Percentiles rank a stretch among this genome's conserved stretches.
Conservation (phyloP, 2,797 vertebrate species). For the Bovichtus variegatus region DNA sequence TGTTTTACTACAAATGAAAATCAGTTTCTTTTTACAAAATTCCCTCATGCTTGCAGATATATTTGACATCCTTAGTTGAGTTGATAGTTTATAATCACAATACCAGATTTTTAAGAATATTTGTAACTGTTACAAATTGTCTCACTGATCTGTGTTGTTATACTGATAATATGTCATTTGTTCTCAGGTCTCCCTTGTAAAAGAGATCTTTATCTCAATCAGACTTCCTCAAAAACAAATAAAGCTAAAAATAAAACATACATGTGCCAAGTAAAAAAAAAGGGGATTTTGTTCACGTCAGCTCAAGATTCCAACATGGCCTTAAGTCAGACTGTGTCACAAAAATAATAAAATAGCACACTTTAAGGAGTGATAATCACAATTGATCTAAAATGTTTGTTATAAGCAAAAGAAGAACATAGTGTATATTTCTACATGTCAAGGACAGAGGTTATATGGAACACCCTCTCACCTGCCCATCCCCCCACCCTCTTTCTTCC, state of each 20-base stretch:
- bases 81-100: neutral
- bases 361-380: neutral
- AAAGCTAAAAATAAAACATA: neutral
- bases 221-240: neutral
- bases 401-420: neutral
- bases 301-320: conserved; percentile 1
- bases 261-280: neutral
- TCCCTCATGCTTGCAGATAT: neutral
- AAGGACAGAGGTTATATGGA: conserved; percentile 20
- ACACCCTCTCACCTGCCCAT: conserved; percentile 13
- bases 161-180: neutral
- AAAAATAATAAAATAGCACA: neutral
- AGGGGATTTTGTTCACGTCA: neutral
- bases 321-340: neutral
- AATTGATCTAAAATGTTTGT: neutral
- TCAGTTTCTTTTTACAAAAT: neutral
- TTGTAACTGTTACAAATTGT: neutral
- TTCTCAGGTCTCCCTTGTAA: neutral
- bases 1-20: neutral
- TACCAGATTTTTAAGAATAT: neutral
- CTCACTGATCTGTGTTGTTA: neutral
- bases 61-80: neutral
- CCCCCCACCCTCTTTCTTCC: conserved; percentile 25
- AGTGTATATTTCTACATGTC: neutral
- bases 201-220: neutral